Evolutionary conservation across 2,113 vertebrate species (phyloP).

Genomic region (Forbesichthys papilliferus): DNA sequence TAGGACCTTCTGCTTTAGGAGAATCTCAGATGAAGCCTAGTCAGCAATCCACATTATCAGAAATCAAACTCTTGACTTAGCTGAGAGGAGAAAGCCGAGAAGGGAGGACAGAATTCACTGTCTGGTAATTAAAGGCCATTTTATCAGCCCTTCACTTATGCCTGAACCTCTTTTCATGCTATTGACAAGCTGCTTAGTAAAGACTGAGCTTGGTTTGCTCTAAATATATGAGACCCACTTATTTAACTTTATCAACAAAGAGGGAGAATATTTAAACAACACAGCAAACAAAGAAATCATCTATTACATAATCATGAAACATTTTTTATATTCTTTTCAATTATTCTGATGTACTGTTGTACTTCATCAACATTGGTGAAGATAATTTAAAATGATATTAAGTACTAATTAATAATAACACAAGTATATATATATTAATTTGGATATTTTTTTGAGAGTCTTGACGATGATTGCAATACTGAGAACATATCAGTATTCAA

Average conservation of each 20-base stretch:
- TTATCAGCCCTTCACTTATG: slow-evolving; percentile 79
- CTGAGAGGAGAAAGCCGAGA: slow-evolving; percentile 66
- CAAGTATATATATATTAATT: too few relatives aligned
- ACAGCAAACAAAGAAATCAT: slow-evolving; percentile 32
- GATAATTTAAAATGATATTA: too few relatives aligned
- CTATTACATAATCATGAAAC: slow-evolving; percentile 10
- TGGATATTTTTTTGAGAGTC: too few relatives aligned
- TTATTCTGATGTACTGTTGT: slow-evolving; percentile 15
- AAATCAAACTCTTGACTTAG: slow-evolving; percentile 89
- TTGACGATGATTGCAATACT: too few relatives aligned
- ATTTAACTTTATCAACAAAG: slow-evolving; percentile 79
- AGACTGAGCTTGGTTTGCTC: slow-evolving; percentile 85
- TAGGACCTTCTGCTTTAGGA: slow-evolving; percentile 71
- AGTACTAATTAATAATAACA: too few relatives aligned
- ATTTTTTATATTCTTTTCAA: slow-evolving; percentile 15
- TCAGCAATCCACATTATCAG: slow-evolving; percentile 94
- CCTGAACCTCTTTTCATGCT: slow-evolving; percentile 72
- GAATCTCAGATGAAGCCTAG: slow-evolving; percentile 82
- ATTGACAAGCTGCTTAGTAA: slow-evolving; percentile 81
- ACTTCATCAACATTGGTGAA: background rate
- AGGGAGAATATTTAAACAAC: slow-evolving; percentile 54
- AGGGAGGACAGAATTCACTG: slow-evolving; percentile 83
- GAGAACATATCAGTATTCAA: too few relatives aligned
- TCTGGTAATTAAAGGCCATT: slow-evolving; percentile 96
- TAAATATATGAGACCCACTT: slow-evolving; percentile 84